These are phyloP conservation scores for Drosophila ohnishii DNA, from an alignment of 1,140 invertebrate species.

Conservation along the genomic window DNA sequence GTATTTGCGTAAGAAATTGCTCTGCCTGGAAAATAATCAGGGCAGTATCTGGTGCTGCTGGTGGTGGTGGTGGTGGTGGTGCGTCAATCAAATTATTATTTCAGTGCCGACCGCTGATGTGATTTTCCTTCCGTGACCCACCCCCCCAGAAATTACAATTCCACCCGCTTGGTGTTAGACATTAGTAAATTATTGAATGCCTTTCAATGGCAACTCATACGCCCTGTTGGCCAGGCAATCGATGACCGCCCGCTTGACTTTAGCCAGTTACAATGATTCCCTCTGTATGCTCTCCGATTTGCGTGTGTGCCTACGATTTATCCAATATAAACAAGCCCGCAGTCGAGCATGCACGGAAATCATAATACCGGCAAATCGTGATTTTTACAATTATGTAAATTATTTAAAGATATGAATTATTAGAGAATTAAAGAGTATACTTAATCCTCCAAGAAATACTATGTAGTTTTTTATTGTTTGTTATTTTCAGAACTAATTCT, in stretches of 20 bases:
- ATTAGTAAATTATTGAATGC: conserved; percentile 69
- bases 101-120: conserved; percentile 41
- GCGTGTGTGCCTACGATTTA: conserved; percentile 52
- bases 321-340: conserved; percentile 29
- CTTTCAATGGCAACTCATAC: conserved; percentile 52
- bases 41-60: conserved; percentile 16
- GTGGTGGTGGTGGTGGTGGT: conserved; percentile 17
- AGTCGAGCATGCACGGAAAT: conserved; percentile 12
- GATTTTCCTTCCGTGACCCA: conserved; percentile 18
- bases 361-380: background rate
- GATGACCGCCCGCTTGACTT: conserved; percentile 40
- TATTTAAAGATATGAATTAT: background rate
- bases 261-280: conserved; percentile 20
- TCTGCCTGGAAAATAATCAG: conserved; percentile 41
- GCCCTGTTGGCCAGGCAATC: conserved; percentile 56
- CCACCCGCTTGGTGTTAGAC: background rate
- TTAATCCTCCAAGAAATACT: background rate
- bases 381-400: background rate
- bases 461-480: background rate
- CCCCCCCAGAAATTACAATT: background rate
- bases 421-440: too few species aligned
- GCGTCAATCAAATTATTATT: conserved; percentile 54
- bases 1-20: conserved; percentile 66
- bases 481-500: too few species aligned
- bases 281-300: conserved; percentile 21